Conservation (phyloP, 2,888 invertebrate species). For the Patella caerulea region DNA sequence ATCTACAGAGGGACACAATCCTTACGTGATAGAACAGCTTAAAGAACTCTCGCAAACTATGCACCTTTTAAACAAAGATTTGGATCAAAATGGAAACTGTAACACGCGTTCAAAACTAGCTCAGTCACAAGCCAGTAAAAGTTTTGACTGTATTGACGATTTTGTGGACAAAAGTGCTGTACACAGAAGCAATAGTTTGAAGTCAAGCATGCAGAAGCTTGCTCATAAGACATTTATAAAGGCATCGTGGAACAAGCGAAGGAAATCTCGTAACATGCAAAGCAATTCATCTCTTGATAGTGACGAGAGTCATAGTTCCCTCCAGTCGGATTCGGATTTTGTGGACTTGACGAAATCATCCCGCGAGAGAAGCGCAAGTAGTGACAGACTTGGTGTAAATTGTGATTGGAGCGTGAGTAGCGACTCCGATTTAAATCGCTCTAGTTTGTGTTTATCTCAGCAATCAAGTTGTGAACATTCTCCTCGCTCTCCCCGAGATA, state of each 20-base stretch:
- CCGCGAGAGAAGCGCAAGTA: not conserved
- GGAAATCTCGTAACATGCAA: conserved; percentile 22
- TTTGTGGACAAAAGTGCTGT: conserved; percentile 19
- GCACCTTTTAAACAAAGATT: conserved; percentile 48
- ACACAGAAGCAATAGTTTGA: conserved; percentile 41
- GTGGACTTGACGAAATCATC: not conserved
- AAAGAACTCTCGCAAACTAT: conserved; percentile 48
- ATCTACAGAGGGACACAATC: conserved; percentile 32
- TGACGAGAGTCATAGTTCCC: conserved; percentile 5
- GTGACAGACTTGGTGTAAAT: not conserved
- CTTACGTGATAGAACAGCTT: conserved; percentile 48
- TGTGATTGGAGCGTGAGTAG: conserved; percentile 2
- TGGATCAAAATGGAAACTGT: conserved; percentile 25
- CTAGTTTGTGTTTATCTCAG: conserved; percentile 4
- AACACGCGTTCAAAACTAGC: conserved; percentile 3
- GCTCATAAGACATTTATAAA: conserved; percentile 53
- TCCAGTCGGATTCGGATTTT: not conserved
- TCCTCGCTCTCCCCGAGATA: not conserved
- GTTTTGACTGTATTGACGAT: conserved; percentile 11
- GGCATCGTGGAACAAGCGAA: conserved; percentile 42
- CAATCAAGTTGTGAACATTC: conserved; percentile 12
- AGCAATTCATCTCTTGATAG: conserved; percentile 2
- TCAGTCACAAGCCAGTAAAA: not conserved
- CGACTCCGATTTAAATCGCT: not conserved
- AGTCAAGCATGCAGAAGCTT: conserved; percentile 53